phyloP scores from a whole-genome alignment of 2,797 vertebrate genomes.

The Pangasius larnaudii region DNA sequence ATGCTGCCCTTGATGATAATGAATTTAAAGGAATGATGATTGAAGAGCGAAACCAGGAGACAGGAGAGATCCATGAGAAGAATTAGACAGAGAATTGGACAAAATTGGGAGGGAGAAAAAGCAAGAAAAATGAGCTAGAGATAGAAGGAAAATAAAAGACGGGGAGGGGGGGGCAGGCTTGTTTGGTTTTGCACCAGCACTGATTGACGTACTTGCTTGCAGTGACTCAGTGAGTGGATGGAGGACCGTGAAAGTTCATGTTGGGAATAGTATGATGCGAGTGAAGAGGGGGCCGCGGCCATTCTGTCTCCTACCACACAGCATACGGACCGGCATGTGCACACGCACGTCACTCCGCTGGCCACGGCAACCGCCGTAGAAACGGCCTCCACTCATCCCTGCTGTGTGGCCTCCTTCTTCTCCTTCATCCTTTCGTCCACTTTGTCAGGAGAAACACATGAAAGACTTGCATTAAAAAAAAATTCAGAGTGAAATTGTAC shows the following conservation, averaged over 20 bases:
- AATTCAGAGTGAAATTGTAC: background rate
- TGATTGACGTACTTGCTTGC: slow-evolving; percentile 44
- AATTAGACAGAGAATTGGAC: background rate
- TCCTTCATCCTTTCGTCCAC: slow-evolving; percentile 1
- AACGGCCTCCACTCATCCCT: slow-evolving; percentile 17
- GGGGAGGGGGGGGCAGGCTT: background rate
- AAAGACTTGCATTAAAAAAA: background rate
- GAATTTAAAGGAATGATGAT: background rate
- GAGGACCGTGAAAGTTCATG: slow-evolving; percentile 46
- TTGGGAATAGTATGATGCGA: slow-evolving; percentile 43
- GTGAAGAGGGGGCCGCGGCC: slow-evolving; percentile 22
- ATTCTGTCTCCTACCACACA: slow-evolving; percentile 35
- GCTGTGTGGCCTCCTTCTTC: background rate
- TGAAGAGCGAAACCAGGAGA: background rate
- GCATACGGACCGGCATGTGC: slow-evolving; percentile 56
- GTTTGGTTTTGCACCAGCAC: slow-evolving; percentile 15
- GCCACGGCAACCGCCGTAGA: slow-evolving; percentile 33
- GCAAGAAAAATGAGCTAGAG: background rate
- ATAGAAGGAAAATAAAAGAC: background rate
- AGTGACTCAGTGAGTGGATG: slow-evolving; percentile 47
- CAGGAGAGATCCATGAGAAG: background rate
- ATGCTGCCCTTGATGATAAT: background rate
- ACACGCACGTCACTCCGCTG: slow-evolving; percentile 47
- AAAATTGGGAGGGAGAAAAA: background rate
- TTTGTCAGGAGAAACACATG: background rate